Conservation (phyloP, 2,888 invertebrate species). For the Leptopilina drosophilae region DNA sequence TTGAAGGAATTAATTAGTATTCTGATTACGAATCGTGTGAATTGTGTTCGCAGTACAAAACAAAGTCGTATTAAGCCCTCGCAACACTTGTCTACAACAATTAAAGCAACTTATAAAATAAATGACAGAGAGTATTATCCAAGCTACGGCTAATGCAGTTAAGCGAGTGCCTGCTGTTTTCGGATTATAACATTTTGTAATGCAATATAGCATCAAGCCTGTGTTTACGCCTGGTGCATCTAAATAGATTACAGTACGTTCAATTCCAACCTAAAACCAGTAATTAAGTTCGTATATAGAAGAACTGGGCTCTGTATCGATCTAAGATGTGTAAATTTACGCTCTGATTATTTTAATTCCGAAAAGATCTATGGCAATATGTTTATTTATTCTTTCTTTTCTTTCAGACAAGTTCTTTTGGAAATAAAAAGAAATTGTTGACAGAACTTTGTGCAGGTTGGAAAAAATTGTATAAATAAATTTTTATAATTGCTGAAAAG, state of each 20-base stretch:
- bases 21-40: constrained; percentile 36
- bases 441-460: no score
- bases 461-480: no score
- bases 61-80: constrained; percentile 14
- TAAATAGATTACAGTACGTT: constrained; percentile 29
- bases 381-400: no score
- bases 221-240: constrained; percentile 29
- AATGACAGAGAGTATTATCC: constrained; percentile 40
- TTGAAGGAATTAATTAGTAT: constrained; percentile 26
- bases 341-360: neutral
- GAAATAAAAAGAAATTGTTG: no score
- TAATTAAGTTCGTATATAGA: constrained; percentile 18
- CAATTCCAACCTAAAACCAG: constrained; percentile 21
- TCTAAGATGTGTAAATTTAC: neutral
- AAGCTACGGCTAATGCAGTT: constrained; percentile 20
- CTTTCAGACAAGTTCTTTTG: no score
- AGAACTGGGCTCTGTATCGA: neutral
- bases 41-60: constrained; percentile 25
- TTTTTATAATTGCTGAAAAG: no score
- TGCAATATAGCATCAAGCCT: constrained; percentile 12
- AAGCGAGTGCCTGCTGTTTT: constrained; percentile 21
- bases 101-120: constrained; percentile 40
- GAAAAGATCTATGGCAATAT: no score
- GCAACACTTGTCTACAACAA: constrained; percentile 27
- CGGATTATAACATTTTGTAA: constrained; percentile 25